Evolutionary conservation across 2,113 vertebrate genomes (phyloP).

Genomic region (Antennarius striatus): DNA sequence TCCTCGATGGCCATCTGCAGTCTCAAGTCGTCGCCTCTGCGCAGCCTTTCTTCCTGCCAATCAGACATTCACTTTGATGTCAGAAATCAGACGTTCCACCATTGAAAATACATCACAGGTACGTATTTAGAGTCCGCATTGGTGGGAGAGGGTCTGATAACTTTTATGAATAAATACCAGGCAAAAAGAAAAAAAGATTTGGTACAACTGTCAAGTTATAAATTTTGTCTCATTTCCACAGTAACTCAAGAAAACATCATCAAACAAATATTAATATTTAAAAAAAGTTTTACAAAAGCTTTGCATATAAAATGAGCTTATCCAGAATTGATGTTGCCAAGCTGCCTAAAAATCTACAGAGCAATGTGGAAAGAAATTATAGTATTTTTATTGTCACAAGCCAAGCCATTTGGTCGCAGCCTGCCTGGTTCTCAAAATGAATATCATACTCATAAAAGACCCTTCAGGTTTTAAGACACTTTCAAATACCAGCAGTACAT

Average conservation of each 20-base stretch:
- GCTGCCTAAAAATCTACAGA: constrained; percentile 3
- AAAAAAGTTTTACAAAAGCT: not conserved
- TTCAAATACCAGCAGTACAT: not conserved
- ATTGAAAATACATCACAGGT: constrained; percentile 13
- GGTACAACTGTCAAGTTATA: no score
- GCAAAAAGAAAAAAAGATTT: not conserved
- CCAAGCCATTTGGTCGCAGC: no score
- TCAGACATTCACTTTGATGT: constrained; percentile 46
- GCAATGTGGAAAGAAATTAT: not conserved
- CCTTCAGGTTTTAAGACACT: no score
- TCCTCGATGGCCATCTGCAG: constrained; percentile 95
- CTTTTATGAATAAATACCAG: constrained; percentile 5
- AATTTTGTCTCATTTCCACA: not conserved
- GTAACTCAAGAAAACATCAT: not conserved
- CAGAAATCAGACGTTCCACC: constrained; percentile 30
- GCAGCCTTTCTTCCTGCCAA: constrained; percentile 88
- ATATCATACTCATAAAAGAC: not conserved
- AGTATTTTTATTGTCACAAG: no score
- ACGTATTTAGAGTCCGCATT: not conserved
- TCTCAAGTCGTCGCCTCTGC: constrained; percentile 89
- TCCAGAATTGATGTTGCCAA: not conserved
- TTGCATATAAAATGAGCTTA: not conserved
- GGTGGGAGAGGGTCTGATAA: not conserved
- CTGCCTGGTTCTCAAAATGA: not conserved
- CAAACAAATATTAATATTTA: no score